Evolutionary conservation across 2,888 invertebrate genomes (phyloP).

Genomic region (Drosophila recens): DNA sequence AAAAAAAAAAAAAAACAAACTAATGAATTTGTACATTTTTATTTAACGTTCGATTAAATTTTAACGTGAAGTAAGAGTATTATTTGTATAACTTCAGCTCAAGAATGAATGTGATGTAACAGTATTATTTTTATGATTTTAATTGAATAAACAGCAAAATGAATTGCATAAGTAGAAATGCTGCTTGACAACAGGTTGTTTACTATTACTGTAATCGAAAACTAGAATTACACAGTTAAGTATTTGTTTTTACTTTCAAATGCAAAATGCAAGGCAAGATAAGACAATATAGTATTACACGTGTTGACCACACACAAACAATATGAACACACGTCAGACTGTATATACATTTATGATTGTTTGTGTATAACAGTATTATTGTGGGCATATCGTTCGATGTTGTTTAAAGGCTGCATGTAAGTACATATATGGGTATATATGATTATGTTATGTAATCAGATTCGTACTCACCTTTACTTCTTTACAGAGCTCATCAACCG

Average conservation of each 20-base stretch:
- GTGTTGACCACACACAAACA: constrained; percentile 8
- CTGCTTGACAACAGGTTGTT: constrained; percentile 31
- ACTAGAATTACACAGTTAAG: constrained; percentile 7
- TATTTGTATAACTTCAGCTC: background rate
- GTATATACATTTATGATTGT: constrained; percentile 3
- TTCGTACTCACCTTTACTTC: constrained; percentile 92
- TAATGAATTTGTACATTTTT: too few relatives aligned
- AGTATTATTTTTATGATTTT: background rate
- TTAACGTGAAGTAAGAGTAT: background rate
- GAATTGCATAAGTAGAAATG: constrained; percentile 4
- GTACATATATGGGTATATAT: constrained; percentile 7
- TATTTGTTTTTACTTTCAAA: constrained; percentile 25
- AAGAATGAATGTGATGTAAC: background rate
- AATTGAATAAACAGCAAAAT: background rate
- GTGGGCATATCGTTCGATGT: background rate
- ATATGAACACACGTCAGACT: background rate
- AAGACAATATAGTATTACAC: constrained; percentile 14
- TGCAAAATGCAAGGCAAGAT: constrained; percentile 6
- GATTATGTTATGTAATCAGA: constrained; percentile 8
- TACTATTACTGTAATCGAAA: background rate
- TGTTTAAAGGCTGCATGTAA: background rate
- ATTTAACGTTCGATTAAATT: background rate
- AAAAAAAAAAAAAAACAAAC: too few relatives aligned
- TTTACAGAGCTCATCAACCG: constrained; percentile 91
- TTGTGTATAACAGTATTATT: constrained; percentile 2